A percentile compares a stretch with the other conserved stretches of the same genome.
Conservation (phyloP, 2,113 vertebrate genomes). For the Pheucticus melanocephalus region DNA sequence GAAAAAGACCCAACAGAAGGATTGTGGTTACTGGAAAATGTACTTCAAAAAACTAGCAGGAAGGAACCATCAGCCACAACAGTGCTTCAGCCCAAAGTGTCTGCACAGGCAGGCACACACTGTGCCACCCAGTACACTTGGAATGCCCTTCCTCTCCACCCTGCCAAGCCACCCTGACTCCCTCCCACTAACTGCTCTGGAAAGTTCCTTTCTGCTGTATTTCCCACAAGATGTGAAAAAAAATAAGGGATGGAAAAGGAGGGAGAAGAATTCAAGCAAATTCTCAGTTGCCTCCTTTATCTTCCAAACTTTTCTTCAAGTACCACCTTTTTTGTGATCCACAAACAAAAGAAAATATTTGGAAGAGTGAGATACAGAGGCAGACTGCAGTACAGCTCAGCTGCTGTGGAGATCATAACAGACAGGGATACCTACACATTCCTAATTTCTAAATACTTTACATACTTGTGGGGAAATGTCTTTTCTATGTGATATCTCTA, state of each 20-base stretch:
- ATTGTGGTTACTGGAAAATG: constrained; percentile 10
- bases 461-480: neutral
- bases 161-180: neutral
- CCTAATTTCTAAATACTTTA: neutral
- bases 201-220: neutral
- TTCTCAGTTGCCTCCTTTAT: neutral
- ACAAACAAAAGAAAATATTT: neutral
- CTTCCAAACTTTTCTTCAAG: neutral
- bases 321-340: neutral
- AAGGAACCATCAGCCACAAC: neutral
- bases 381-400: neutral
- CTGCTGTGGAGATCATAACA: neutral
- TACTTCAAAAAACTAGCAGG: neutral
- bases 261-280: neutral
- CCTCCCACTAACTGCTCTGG: neutral
- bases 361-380: neutral
- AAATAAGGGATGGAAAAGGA: neutral
- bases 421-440: neutral
- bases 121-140: constrained; percentile 5
- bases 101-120: neutral
- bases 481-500: neutral
- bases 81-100: neutral
- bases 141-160: neutral
- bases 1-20: neutral
- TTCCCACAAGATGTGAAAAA: neutral